These are phyloP conservation scores for Lysandra bellargus DNA, from an alignment of 2,888 invertebrate species.

Conservation along the genomic window DNA sequence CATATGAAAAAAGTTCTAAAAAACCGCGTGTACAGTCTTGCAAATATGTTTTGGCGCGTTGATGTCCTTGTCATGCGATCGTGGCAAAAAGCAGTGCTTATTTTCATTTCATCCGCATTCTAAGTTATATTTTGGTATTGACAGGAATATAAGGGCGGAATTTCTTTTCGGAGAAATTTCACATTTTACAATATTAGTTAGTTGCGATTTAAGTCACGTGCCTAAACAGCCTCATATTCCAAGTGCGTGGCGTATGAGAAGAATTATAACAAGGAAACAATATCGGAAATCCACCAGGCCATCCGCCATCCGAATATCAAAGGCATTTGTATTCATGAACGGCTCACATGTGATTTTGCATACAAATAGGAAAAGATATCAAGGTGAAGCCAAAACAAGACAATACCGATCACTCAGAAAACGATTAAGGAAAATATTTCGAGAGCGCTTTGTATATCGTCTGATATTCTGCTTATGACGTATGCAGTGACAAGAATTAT, in stretches of 20 bases:
- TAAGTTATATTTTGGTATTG: too few species aligned
- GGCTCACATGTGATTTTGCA: constrained; percentile 26
- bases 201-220: background rate
- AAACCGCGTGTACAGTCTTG: too few species aligned
- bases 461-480: background rate
- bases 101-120: too few species aligned
- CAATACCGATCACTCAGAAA: background rate
- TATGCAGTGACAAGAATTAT: background rate
- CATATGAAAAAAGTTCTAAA: too few species aligned
- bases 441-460: background rate
- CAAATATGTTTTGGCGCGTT: too few species aligned
- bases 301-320: background rate
- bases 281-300: constrained; percentile 2
- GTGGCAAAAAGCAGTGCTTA: too few species aligned
- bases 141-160: too few species aligned
- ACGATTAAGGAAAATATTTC: background rate
- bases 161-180: too few species aligned
- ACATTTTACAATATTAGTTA: too few species aligned
- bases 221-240: background rate
- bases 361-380: constrained; percentile 26
- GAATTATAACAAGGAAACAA: constrained; percentile 16
- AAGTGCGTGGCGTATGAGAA: background rate
- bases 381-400: constrained; percentile 14
- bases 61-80: too few species aligned
- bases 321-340: constrained; percentile 23